These are phyloP conservation scores for Idris sp. DNA, from an alignment of 1,140 invertebrate genomes.

Conservation along the genomic window DNA sequence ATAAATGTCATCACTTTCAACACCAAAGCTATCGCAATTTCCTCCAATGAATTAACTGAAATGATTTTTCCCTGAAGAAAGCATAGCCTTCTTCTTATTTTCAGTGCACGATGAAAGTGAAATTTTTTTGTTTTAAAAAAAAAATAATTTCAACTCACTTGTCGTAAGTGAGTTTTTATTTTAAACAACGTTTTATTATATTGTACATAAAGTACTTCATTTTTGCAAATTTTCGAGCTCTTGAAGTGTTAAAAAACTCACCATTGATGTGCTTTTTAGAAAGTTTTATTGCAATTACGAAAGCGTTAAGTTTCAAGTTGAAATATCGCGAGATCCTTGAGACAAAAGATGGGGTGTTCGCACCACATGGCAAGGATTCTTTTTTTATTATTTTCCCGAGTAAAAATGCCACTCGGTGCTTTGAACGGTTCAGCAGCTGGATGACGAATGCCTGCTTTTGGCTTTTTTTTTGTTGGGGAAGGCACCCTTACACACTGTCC, in stretches of 20 bases:
- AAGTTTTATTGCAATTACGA: constrained; percentile 5
- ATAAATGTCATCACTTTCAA: constrained; percentile 31
- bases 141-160: no score
- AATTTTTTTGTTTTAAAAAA: no score
- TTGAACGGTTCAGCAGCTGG: constrained; percentile 20
- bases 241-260: no score
- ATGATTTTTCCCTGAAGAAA: no score
- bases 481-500: constrained; percentile 21
- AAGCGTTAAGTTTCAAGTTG: constrained; percentile 2
- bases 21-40: constrained; percentile 26
- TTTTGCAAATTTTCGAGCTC: no score
- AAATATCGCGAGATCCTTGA: constrained; percentile 8
- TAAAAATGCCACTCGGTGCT: constrained; percentile 3
- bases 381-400: constrained; percentile 7
- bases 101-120: no score
- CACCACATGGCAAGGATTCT: constrained; percentile 13
- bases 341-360: constrained; percentile 23
- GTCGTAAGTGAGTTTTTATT: no score
- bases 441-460: constrained; percentile 23
- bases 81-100: no score
- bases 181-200: no score
- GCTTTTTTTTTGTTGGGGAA: constrained; percentile 32
- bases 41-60: no score
- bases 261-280: constrained; percentile 8
- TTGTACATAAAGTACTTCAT: no score